Percentiles rank a stretch among this genome's conserved stretches.
Evolutionary conservation across 64 coral and sea anemone genomes (phyloP).

Genomic region (Porites lutea): DNA sequence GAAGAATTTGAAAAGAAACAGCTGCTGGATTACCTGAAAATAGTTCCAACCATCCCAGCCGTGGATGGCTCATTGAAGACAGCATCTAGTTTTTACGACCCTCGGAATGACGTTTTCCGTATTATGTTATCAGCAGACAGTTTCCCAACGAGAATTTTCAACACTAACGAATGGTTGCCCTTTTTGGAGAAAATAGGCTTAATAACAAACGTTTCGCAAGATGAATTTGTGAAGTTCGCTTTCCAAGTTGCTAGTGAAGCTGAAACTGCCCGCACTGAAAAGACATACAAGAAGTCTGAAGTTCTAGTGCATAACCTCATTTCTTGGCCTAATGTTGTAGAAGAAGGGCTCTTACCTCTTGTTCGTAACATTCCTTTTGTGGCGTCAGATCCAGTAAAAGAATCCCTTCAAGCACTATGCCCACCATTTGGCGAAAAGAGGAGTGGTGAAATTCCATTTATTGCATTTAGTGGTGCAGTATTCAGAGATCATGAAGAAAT

Average conservation of each 20-base stretch:
- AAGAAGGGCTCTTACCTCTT: neutral
- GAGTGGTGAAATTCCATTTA: neutral
- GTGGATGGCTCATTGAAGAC: neutral
- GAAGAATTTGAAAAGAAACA: neutral
- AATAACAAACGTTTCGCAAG: neutral
- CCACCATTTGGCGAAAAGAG: neutral
- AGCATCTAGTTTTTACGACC: slow-evolving; percentile 48
- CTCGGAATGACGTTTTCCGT: slow-evolving; percentile 31
- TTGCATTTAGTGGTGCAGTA: slow-evolving; percentile 37
- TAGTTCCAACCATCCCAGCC: slow-evolving; percentile 14
- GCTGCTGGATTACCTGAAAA: neutral
- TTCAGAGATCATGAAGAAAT: neutral
- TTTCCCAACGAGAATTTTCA: slow-evolving; percentile 26
- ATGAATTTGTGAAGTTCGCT: slow-evolving; percentile 24
- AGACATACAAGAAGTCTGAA: slow-evolving; percentile 22
- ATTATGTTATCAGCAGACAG: slow-evolving; percentile 7
- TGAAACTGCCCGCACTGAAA: neutral
- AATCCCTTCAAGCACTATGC: neutral
- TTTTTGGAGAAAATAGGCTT: slow-evolving; percentile 51
- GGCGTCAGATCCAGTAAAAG: neutral
- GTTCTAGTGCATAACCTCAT: slow-evolving; percentile 35
- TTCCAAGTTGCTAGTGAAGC: slow-evolving; percentile 49
- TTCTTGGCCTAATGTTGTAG: neutral
- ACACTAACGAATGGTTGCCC: slow-evolving; percentile 24
- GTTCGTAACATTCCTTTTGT: slow-evolving; percentile 41